phyloP scores from a whole-genome alignment of 2,113 vertebrate genomes.

The Centropus bengalensis region DNA sequence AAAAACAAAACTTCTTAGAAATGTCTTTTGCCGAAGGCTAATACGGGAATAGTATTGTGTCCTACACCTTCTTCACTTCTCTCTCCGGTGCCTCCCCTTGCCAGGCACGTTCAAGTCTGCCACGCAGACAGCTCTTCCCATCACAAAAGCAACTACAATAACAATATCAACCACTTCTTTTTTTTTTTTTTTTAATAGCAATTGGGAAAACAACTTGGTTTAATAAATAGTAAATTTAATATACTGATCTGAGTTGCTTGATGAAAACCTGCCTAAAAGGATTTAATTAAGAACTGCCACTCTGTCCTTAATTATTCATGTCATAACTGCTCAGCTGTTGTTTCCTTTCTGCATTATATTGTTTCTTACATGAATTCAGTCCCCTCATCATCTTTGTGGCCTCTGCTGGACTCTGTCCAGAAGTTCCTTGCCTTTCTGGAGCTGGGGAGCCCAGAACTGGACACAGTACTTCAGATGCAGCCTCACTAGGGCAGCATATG shows the following conservation, averaged over 20 bases:
- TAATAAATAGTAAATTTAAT: too few relatives aligned
- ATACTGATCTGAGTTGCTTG: not conserved
- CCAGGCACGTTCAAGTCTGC: not conserved
- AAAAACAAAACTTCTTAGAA: not conserved
- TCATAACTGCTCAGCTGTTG: not conserved
- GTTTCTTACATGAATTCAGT: not conserved
- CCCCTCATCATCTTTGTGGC: too few relatives aligned
- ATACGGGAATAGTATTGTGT: not conserved
- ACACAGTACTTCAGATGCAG: too few relatives aligned
- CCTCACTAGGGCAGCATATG: too few relatives aligned
- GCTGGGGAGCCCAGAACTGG: too few relatives aligned
- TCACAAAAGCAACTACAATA: not conserved
- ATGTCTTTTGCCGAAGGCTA: not conserved
- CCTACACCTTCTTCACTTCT: not conserved
- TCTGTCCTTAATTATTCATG: not conserved
- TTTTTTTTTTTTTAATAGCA: not conserved
- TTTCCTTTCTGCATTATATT: not conserved
- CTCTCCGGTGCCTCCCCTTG: not conserved
- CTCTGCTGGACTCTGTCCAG: too few relatives aligned
- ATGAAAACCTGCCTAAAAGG: not conserved
- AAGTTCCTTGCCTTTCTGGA: too few relatives aligned
- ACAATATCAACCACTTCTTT: not conserved
- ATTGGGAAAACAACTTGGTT: not conserved
- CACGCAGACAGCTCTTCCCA: not conserved
- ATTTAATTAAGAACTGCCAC: not conserved